Percentiles rank a stretch among this genome's conserved stretches.
Evolutionary conservation across 2,888 invertebrate genomes (phyloP).

Genomic region (Serripes groenlandicus): DNA sequence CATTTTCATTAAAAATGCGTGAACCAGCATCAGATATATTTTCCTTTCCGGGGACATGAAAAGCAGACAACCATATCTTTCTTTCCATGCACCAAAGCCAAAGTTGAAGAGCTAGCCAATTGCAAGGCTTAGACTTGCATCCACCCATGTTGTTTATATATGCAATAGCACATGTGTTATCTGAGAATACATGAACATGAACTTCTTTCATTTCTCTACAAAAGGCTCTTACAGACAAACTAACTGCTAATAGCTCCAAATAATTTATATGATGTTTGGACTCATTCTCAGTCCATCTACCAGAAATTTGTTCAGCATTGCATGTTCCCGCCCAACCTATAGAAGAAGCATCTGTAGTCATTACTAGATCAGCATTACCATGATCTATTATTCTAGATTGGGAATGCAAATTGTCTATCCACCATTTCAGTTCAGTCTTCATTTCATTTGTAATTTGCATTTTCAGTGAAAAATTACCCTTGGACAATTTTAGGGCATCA

Average conservation of each 20-base stretch:
- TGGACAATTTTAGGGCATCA: conserved; percentile 17
- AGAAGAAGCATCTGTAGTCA: background rate
- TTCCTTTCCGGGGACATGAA: conserved; percentile 21
- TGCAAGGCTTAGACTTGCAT: conserved; percentile 28
- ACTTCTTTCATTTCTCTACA: background rate
- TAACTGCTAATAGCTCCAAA: conserved; percentile 32
- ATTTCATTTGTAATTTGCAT: conserved; percentile 6
- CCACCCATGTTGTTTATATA: conserved; percentile 48
- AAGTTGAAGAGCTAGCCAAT: conserved; percentile 10
- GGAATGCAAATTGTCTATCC: conserved; percentile 18
- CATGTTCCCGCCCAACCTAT: conserved; percentile 34
- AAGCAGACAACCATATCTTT: conserved; percentile 43
- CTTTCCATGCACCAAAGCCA: conserved; percentile 40
- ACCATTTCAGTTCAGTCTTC: conserved; percentile 29
- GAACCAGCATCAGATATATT: conserved; percentile 34
- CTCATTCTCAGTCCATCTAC: conserved; percentile 4
- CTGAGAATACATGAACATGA: conserved; percentile 35
- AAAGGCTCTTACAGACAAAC: conserved; percentile 19
- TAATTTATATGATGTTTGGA: conserved; percentile 30
- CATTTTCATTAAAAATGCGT: conserved; percentile 38
- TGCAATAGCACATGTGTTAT: conserved; percentile 32
- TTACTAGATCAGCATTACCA: conserved; percentile 9
- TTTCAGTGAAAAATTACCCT: conserved; percentile 15
- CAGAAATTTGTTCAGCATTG: conserved; percentile 8
- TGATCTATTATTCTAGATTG: background rate